Evolutionary conservation across 2,888 invertebrate species (phyloP).

Genomic region (Epiblema foenella): DNA sequence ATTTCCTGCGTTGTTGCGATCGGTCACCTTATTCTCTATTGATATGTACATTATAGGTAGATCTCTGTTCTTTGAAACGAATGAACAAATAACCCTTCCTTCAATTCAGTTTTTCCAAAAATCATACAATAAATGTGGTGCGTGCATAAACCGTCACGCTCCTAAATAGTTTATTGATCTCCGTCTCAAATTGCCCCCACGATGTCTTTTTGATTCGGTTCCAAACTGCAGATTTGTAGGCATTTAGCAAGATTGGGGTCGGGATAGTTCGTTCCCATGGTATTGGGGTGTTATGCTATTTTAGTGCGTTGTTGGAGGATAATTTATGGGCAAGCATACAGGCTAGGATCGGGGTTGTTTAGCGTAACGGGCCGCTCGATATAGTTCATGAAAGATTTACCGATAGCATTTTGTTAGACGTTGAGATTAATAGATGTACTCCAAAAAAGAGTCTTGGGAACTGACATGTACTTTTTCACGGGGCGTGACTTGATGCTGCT

Average conservation of each 20-base stretch:
- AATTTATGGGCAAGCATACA: constrained; percentile 76
- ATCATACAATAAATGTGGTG: not conserved
- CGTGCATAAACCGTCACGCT: constrained; percentile 63
- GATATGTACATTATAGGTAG: too few relatives aligned
- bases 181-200: constrained; percentile 75
- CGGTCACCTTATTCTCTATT: too few relatives aligned
- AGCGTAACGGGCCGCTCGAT: constrained; percentile 67
- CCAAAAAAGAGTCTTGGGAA: not conserved
- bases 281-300: constrained; percentile 82
- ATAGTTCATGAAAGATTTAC: constrained; percentile 27
- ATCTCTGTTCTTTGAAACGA: too few relatives aligned
- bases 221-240: constrained; percentile 76
- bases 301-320: constrained; percentile 77
- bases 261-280: constrained; percentile 75
- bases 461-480: not conserved
- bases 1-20: too few relatives aligned
- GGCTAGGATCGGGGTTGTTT: constrained; percentile 70
- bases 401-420: not conserved
- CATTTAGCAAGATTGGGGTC: constrained; percentile 72
- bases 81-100: too few relatives aligned
- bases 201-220: constrained; percentile 80
- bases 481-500: too few relatives aligned
- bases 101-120: not conserved
- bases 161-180: constrained; percentile 79
- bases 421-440: not conserved